phyloP scores from a whole-genome alignment of 2,113 vertebrate species.

The Chitala chitala region DNA sequence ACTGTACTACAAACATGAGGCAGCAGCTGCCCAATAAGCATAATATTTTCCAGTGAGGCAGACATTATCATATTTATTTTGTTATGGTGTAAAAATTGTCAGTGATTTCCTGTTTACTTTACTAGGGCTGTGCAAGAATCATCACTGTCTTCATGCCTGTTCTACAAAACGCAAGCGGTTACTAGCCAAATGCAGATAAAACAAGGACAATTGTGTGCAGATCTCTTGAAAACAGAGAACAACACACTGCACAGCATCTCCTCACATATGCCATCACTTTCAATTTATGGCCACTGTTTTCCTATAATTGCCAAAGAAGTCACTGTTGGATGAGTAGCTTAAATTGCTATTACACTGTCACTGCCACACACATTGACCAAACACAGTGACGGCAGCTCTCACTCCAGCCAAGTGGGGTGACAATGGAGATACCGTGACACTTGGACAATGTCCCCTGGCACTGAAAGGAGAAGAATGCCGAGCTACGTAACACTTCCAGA shows the following conservation, averaged over 20 bases:
- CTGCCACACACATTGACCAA: not conserved
- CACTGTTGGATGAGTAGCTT: not conserved
- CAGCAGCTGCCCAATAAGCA: too few species aligned
- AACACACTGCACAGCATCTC: not conserved
- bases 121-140: not conserved
- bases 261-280: not conserved
- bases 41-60: too few species aligned
- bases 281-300: not conserved
- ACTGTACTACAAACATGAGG: constrained; percentile 30
- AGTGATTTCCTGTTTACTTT: not conserved
- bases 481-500: not conserved
- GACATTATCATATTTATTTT: constrained; percentile 30
- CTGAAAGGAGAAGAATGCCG: not conserved
- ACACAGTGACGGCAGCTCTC: not conserved
- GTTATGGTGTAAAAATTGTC: not conserved
- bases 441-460: not conserved
- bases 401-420: not conserved
- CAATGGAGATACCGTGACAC: not conserved
- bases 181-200: constrained; percentile 4
- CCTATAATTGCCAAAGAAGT: not conserved
- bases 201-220: not conserved
- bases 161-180: not conserved
- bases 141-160: not conserved
- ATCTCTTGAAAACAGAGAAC: not conserved
- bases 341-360: not conserved